Evolutionary conservation across 2,797 vertebrate species (phyloP).

Genomic region (Malurus leucopterus): DNA sequence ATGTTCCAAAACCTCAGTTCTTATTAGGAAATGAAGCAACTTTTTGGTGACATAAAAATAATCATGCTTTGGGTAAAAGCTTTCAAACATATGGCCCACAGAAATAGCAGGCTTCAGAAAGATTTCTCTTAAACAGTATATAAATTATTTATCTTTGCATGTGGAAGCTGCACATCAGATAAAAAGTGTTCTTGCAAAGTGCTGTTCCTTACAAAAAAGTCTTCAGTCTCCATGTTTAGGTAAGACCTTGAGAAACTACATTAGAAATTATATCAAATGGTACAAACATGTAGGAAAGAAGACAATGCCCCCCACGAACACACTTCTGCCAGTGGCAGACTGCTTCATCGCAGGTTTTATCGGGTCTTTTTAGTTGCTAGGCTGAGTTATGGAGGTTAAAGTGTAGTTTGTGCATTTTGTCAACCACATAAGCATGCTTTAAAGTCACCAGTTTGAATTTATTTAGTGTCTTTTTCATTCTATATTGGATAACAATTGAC

Average conservation of each 20-base stretch:
- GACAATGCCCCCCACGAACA: accelerated
- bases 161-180: neutral
- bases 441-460: neutral
- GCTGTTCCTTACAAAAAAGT: neutral
- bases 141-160: neutral
- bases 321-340: neutral
- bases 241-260: neutral
- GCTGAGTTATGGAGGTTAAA: neutral
- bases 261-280: neutral
- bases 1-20: neutral
- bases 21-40: neutral
- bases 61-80: neutral
- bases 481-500: neutral
- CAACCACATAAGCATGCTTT: neutral
- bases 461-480: neutral
- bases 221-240: neutral
- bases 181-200: neutral
- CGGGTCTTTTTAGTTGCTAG: neutral
- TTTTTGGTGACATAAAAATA: neutral
- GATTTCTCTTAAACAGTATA: neutral
- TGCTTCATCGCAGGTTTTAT: neutral
- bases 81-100: neutral
- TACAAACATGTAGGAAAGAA: accelerated
- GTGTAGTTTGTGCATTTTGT: neutral
- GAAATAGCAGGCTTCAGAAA: neutral